Conservation (phyloP, 2,888 invertebrate genomes). For the Pachydiplax longipennis region DNA sequence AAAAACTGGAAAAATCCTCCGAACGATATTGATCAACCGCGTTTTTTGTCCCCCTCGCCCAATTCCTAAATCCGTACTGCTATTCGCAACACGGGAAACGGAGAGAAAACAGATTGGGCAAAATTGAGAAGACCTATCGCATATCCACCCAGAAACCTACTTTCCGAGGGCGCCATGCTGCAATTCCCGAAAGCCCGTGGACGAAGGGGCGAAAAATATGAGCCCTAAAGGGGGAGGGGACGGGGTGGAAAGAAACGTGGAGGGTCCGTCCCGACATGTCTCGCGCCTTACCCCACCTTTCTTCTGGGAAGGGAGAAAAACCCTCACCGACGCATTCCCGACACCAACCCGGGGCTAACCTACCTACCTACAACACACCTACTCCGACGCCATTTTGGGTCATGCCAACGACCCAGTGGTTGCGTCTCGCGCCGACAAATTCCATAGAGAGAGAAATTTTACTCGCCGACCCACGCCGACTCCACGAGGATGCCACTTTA, state of each 20-base stretch:
- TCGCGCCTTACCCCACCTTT: not conserved
- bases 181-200: not conserved
- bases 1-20: not conserved
- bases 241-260: not conserved
- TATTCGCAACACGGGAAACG: not conserved
- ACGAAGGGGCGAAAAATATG: not conserved
- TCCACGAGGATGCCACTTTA: not conserved
- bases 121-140: not conserved
- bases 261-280: not conserved
- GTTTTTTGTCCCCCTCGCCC: not conserved
- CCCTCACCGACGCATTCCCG: not conserved
- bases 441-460: not conserved
- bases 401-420: not conserved
- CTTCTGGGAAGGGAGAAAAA: not conserved
- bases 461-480: not conserved
- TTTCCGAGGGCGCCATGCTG: not conserved
- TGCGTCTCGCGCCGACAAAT: not conserved
- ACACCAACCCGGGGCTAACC: not conserved
- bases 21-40: not conserved
- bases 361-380: not conserved
- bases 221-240: not conserved
- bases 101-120: not conserved
- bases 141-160: conserved; percentile 16
- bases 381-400: not conserved
- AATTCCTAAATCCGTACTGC: not conserved